Percentiles rank a stretch among this genome's conserved stretches.
These are phyloP conservation scores for Dastarcus helophoroides DNA, from an alignment of 2,888 invertebrate genomes.

Conservation along the genomic window DNA sequence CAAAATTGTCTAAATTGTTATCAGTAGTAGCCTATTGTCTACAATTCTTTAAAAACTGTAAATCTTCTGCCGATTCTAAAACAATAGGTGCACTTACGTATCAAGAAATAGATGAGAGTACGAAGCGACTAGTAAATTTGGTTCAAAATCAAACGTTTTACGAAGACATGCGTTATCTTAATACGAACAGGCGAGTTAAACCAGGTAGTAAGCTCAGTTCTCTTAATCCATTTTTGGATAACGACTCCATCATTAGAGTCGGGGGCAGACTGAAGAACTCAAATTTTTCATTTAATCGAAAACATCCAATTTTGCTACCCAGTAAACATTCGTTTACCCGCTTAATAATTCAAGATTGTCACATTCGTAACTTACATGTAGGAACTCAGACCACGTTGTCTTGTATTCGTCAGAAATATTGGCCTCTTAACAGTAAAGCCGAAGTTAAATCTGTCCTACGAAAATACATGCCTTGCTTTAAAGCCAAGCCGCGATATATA, in stretches of 20 bases:
- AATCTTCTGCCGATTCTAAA: background rate
- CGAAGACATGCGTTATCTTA: background rate
- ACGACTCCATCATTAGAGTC: background rate
- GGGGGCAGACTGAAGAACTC: background rate
- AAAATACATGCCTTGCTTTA: background rate
- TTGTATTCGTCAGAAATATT: background rate
- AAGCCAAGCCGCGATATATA: background rate
- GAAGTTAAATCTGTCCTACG: background rate
- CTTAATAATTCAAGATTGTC: background rate
- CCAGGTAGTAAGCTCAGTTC: background rate
- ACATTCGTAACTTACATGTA: constrained; percentile 1
- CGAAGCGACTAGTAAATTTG: background rate
- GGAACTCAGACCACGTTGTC: background rate
- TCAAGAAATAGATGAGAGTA: background rate
- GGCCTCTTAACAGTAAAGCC: background rate
- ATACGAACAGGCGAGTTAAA: background rate
- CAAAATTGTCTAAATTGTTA: background rate
- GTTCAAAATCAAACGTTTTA: background rate
- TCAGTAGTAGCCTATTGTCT: background rate
- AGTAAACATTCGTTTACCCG: background rate
- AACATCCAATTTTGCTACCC: background rate
- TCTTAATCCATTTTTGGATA: background rate
- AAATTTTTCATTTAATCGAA: background rate
- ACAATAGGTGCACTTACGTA: background rate
- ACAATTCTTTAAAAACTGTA: background rate